These are phyloP conservation scores for Petaurus breviceps DNA, from an alignment of 2,113 vertebrate genomes.

Conservation along the genomic window DNA sequence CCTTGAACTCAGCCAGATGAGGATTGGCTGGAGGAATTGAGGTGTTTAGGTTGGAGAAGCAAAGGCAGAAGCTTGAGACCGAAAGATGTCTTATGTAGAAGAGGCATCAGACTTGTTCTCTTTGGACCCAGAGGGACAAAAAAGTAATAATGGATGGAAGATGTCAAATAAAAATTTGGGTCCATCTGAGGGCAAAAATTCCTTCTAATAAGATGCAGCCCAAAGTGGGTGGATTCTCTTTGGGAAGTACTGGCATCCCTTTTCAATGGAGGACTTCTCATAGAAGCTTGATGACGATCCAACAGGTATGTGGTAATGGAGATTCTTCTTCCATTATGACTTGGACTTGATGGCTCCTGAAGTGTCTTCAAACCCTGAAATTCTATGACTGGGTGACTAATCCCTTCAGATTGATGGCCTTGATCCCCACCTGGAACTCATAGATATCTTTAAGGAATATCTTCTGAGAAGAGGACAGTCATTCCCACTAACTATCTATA, in stretches of 20 bases:
- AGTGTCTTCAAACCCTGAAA: background rate
- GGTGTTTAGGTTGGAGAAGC: background rate
- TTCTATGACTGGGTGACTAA: background rate
- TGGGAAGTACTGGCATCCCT: background rate
- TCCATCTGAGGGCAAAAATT: no score
- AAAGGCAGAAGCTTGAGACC: background rate
- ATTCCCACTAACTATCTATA: background rate
- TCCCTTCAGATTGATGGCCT: background rate
- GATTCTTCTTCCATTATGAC: background rate
- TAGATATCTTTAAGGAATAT: background rate
- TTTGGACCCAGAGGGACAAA: no score
- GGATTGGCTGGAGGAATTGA: background rate
- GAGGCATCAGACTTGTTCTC: background rate
- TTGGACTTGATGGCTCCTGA: background rate
- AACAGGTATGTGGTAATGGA: background rate
- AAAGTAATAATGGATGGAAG: no score
- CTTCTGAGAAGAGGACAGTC: background rate
- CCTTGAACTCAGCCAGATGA: background rate
- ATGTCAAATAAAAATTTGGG: no score
- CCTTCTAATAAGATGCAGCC: no score
- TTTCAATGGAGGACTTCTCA: no score
- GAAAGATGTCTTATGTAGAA: background rate
- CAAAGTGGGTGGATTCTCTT: no score
- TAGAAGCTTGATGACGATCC: no score
- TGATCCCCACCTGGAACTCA: background rate